Evolutionary conservation across 2,888 invertebrate genomes (phyloP).

Genomic region (Agrilus biguttatus): DNA sequence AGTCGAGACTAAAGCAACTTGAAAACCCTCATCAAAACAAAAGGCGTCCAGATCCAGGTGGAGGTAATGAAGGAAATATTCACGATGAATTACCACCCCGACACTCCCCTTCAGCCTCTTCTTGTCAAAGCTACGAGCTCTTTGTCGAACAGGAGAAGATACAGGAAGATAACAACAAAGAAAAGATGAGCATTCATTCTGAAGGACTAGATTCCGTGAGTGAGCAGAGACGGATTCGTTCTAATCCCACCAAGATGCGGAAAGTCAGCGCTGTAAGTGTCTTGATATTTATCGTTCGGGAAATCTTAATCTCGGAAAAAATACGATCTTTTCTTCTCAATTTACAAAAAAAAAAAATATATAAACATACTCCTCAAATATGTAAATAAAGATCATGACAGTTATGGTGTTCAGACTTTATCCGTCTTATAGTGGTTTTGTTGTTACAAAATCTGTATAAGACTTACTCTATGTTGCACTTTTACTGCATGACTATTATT

Average conservation of each 20-base stretch:
- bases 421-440: conserved; percentile 11
- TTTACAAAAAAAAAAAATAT: no score
- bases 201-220: conserved; percentile 83
- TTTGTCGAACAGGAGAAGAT: conserved; percentile 82
- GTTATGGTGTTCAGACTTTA: conserved; percentile 32
- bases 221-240: conserved; percentile 51
- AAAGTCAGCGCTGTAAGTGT: conserved; percentile 88
- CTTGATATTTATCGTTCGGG: conserved; percentile 9
- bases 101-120: conserved; percentile 73
- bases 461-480: no score
- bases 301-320: no score
- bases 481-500: no score
- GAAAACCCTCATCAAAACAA: no score
- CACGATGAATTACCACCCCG: no score
- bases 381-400: conserved; percentile 31
- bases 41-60: no score
- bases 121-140: conserved; percentile 83
- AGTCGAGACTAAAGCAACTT: no score
- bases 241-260: conserved; percentile 54
- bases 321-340: no score
- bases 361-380: no score
- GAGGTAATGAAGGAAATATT: no score
- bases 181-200: conserved; percentile 75
- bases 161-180: conserved; percentile 77
- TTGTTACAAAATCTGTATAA: not conserved